Percentiles rank a stretch among this genome's conserved stretches.
phyloP scores from a whole-genome alignment of 2,888 invertebrate species.

The Diloba caeruleocephala region DNA sequence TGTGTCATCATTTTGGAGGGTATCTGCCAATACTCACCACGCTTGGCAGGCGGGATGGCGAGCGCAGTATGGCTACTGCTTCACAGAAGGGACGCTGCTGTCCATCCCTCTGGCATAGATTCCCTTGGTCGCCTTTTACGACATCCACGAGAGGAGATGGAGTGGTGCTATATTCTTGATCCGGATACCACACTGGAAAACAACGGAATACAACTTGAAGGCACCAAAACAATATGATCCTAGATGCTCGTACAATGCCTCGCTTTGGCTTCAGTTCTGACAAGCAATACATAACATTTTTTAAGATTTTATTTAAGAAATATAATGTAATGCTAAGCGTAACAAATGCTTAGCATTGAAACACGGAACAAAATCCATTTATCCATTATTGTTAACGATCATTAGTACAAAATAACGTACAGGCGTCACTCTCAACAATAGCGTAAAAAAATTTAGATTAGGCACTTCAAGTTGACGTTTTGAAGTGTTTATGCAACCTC shows the following conservation, averaged over 20 bases:
- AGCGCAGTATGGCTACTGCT: too few relatives aligned
- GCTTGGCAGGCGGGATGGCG: too few relatives aligned
- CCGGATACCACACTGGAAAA: too few relatives aligned
- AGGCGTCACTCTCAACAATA: slow-evolving; percentile 36
- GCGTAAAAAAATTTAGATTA: slow-evolving; percentile 37
- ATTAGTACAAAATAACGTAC: slow-evolving; percentile 42
- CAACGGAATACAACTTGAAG: not conserved
- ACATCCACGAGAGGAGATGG: too few relatives aligned
- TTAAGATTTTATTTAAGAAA: slow-evolving; percentile 11
- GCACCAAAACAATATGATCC: not conserved
- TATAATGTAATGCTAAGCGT: slow-evolving; percentile 30
- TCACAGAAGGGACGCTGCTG: too few relatives aligned
- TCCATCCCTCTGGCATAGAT: too few relatives aligned
- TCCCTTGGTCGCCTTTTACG: too few relatives aligned
- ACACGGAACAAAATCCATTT: slow-evolving; percentile 37
- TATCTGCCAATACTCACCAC: too few relatives aligned
- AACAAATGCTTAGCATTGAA: slow-evolving; percentile 36
- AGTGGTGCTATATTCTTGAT: too few relatives aligned
- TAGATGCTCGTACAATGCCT: not conserved
- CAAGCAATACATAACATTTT: slow-evolving; percentile 17
- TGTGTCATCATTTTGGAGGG: too few relatives aligned
- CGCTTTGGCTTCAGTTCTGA: slow-evolving; percentile 20
- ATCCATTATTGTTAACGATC: slow-evolving; percentile 42
- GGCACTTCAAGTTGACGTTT: slow-evolving; percentile 31
- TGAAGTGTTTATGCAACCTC: slow-evolving; percentile 39